A percentile compares a stretch with the other conserved stretches of the same genome.
phyloP scores from a whole-genome alignment of 2,888 invertebrate species.

The Eupithecia pulchellata region DNA sequence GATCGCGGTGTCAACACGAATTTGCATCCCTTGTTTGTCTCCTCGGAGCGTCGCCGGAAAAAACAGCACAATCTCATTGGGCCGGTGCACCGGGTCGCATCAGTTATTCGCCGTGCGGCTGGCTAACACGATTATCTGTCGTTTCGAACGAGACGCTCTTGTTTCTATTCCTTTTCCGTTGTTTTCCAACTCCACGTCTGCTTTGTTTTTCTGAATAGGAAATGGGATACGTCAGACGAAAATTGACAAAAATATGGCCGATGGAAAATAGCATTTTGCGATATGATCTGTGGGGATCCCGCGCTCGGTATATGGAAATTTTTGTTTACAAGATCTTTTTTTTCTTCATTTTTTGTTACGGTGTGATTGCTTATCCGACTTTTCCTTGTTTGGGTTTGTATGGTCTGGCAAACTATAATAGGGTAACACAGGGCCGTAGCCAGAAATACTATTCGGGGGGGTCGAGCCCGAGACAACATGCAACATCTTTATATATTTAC shows the following conservation, averaged over 20 bases:
- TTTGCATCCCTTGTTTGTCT: constrained; percentile 86
- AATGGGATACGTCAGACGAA: constrained; percentile 84
- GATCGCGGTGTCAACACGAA: constrained; percentile 85
- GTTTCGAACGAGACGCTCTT: constrained; percentile 81
- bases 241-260: constrained; percentile 84
- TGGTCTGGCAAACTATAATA: neutral
- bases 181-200: constrained; percentile 83
- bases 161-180: constrained; percentile 81
- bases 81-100: constrained; percentile 77
- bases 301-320: constrained; percentile 62
- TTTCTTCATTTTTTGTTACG: constrained; percentile 59
- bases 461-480: no score
- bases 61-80: constrained; percentile 84
- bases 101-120: constrained; percentile 81
- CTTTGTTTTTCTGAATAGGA: constrained; percentile 84
- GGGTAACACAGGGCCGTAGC: no score
- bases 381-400: constrained; percentile 22
- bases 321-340: constrained; percentile 75
- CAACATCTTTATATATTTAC: no score
- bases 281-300: constrained; percentile 76
- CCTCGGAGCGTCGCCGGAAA: constrained; percentile 75
- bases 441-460: no score
- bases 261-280: constrained; percentile 82
- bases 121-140: constrained; percentile 85
- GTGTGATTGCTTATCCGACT: constrained; percentile 41